Percentiles rank a stretch among this genome's conserved stretches.
These are phyloP conservation scores for Aegypius monachus DNA, from an alignment of 2,113 vertebrate species.

Conservation along the genomic window DNA sequence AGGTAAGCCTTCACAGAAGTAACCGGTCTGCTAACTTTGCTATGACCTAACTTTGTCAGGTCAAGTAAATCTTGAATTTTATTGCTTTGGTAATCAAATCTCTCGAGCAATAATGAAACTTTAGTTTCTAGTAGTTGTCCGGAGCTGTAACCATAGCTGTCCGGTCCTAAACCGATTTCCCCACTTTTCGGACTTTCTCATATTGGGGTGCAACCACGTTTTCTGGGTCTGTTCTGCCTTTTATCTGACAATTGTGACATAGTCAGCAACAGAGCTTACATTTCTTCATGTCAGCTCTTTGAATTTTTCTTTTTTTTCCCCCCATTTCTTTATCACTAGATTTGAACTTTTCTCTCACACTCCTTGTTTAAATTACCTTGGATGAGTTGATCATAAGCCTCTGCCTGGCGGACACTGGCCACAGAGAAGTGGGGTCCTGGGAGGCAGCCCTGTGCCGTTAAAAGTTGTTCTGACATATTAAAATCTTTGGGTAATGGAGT, in stretches of 20 bases:
- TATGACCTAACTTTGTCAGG: neutral
- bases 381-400: neutral
- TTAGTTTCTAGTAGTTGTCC: neutral
- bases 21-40: too few species aligned
- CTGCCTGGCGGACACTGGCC: neutral
- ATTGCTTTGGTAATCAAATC: neutral
- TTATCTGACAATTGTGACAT: neutral
- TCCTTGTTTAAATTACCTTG: neutral
- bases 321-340: neutral
- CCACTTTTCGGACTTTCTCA: neutral
- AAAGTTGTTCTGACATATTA: neutral
- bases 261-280: neutral
- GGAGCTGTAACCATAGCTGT: neutral
- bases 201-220: accelerated
- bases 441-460: neutral
- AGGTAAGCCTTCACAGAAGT: neutral
- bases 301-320: neutral
- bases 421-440: neutral
- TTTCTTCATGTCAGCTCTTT: neutral
- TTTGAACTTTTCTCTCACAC: neutral
- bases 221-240: neutral
- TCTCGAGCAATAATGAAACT: neutral
- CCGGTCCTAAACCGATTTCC: neutral
- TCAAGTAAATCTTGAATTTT: neutral
- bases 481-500: neutral